These are phyloP conservation scores for Zaprionus taronus DNA, from an alignment of 1,140 invertebrate species.

Conservation along the genomic window DNA sequence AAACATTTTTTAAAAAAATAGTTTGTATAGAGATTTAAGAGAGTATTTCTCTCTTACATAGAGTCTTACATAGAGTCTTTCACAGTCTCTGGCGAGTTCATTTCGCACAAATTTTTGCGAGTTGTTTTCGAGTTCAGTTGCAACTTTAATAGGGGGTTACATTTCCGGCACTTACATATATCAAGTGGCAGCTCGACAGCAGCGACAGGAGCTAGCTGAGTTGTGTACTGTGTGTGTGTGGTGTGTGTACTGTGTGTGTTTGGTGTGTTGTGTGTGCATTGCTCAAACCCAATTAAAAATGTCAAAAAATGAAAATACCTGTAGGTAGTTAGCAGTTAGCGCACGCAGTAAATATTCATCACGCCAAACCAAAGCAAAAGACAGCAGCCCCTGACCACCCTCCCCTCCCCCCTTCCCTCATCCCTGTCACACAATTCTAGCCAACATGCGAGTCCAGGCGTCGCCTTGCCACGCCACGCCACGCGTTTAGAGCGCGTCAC, in stretches of 20 bases:
- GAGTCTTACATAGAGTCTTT: not conserved
- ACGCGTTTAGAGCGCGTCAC: conserved; percentile 64
- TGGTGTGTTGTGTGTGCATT: conserved; percentile 29
- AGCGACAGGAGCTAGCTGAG: conserved; percentile 5
- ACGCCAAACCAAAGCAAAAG: conserved; percentile 63
- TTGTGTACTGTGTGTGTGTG: conserved; percentile 9
- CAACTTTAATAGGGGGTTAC: conserved; percentile 48
- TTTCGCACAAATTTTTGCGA: not conserved
- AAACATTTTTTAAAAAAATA: no score
- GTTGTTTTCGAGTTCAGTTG: conserved; percentile 1
- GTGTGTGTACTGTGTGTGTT: conserved; percentile 1
- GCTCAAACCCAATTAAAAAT: conserved; percentile 83
- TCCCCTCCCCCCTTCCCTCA: not conserved
- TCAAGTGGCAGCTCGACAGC: conserved; percentile 39
- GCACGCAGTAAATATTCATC: conserved; percentile 83
- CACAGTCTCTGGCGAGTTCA: not conserved
- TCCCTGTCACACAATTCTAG: not conserved
- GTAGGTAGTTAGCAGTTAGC: conserved; percentile 83
- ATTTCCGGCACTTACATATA: conserved; percentile 29
- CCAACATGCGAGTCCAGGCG: not conserved
- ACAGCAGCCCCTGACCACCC: not conserved
- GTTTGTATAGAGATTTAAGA: no score
- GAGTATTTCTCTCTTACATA: no score
- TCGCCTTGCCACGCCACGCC: conserved; percentile 18
- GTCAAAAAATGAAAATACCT: conserved; percentile 81